Evolutionary conservation across 2,113 vertebrate species (phyloP).

Genomic region (Myrmecophaga tridactyla): DNA sequence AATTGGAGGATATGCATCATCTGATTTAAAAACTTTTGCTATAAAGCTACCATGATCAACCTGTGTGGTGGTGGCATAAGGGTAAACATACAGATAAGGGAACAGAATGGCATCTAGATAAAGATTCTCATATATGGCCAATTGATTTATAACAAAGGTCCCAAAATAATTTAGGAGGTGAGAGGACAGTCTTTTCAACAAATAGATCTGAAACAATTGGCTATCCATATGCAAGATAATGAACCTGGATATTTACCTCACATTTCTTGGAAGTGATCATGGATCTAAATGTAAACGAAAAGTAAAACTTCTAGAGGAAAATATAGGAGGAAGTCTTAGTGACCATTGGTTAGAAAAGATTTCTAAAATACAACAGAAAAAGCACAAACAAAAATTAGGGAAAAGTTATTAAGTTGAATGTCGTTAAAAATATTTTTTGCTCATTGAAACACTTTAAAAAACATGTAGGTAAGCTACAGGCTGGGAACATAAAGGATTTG

Average conservation of each 20-base stretch:
- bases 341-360: neutral
- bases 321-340: neutral
- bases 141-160: slow-evolving; percentile 9
- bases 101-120: neutral
- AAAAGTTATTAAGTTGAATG: neutral
- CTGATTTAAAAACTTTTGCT: slow-evolving; percentile 21
- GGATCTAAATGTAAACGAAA: slow-evolving; percentile 20
- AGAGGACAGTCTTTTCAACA: neutral
- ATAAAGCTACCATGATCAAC: neutral
- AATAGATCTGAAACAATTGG: neutral
- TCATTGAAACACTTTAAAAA: slow-evolving; percentile 8
- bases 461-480: neutral
- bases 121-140: no score
- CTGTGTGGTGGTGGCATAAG: neutral
- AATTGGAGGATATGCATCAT: neutral
- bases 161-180: neutral
- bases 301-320: slow-evolving; percentile 19
- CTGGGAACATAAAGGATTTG: slow-evolving; percentile 12
- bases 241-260: neutral
- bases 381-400: neutral
- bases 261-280: slow-evolving; percentile 19
- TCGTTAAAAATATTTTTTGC: slow-evolving; percentile 1
- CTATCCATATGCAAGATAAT: neutral
- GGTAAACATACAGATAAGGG: neutral
- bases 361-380: slow-evolving; percentile 33